Evolutionary conservation across 2,113 vertebrate species (phyloP), one percentile per base, ranked within the genome.

Genomic region (Saccopteryx bilineata): DNA sequence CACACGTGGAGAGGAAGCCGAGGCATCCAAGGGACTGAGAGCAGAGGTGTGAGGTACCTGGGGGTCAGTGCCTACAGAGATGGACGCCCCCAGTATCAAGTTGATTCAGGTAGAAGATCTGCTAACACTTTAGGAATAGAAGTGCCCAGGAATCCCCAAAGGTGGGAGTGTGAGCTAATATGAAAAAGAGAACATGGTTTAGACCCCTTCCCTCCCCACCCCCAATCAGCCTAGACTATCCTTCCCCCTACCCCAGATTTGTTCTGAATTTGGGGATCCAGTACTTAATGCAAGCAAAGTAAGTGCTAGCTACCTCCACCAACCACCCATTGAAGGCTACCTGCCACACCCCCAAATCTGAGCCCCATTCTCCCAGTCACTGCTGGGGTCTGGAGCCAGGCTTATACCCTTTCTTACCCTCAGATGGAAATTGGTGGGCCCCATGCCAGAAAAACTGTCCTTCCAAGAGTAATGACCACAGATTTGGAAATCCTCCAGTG

Each of bases 51-150:
- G 12, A 54, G 1, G 7, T n/a, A 12, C 48, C 15, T 15, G 58
- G 50, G 18, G 2, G 48, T 48, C 1, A 0, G 39, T 0, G 56
- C 12, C 12, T 17, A 24, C 0, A 11, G 68, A 33, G 4, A 15
- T 4, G 8, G 56, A 28, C 14, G 8, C 7, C 48, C 24, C n/a
- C 18, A 24, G 63, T 12, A n/a, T 24, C 7, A 56, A 23, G 31
- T 8, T n/a, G 46, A 54, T 19, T 72, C 78, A 7, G 9, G 61
- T 6, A 2, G 1, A 63, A 48, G 14, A 48, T 33, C 54, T 50
- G 23, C 79, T 11, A 46, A 23, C 15, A 7, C 24, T n/a, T 39
- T 2, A 75, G 48, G 48, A 52, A 26, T 24, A 28, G 21, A 65
- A 46, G 80, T 14, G 46, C 28, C 60, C 12, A 52, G 2, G 80